phyloP scores from a whole-genome alignment of 1,140 invertebrate genomes.

The Augochlora pura region DNA sequence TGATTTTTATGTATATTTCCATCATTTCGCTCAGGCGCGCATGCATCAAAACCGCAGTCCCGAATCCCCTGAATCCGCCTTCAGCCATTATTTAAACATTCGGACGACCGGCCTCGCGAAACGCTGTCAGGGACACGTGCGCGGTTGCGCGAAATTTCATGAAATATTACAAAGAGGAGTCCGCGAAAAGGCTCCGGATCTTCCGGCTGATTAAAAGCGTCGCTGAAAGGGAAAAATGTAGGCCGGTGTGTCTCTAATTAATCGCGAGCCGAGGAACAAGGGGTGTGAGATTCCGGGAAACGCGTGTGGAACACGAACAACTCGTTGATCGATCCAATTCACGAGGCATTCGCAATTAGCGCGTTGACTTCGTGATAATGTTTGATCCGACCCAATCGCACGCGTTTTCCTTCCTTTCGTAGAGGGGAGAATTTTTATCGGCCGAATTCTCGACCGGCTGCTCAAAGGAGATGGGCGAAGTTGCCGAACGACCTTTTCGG shows the following conservation, averaged over 20 bases:
- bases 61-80: no score
- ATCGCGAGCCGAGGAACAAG: conserved; percentile 18
- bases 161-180: background rate
- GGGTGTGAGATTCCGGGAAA: conserved; percentile 32
- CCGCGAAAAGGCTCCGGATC: conserved; percentile 14
- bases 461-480: background rate
- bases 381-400: no score
- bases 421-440: no score
- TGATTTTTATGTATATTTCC: no score
- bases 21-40: no score
- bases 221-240: conserved; percentile 39
- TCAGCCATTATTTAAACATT: no score
- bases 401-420: no score
- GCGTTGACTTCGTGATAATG: background rate
- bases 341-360: background rate
- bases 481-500: no score
- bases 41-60: no score
- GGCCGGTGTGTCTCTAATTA: conserved; percentile 48
- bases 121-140: no score
- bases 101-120: no score
- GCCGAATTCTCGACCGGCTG: no score
- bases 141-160: conserved; percentile 14
- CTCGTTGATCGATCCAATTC: conserved; percentile 19
- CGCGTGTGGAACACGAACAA: conserved; percentile 7
- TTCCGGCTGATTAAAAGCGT: conserved; percentile 44